phyloP scores from a whole-genome alignment of 53 echinoderm and acorn worm genomes.

The Paracentrotus lividus region DNA sequence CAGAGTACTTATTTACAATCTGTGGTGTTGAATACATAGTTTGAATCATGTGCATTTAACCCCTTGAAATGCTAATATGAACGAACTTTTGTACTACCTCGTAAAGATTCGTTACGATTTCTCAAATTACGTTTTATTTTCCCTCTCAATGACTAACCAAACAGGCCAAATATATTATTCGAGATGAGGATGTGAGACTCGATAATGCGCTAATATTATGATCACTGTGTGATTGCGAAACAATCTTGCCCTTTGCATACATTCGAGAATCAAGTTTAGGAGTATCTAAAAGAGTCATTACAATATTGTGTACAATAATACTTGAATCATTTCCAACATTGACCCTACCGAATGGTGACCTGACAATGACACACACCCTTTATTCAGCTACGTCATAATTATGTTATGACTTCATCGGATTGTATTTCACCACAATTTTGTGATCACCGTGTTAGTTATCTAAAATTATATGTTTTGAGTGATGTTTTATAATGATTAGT shows the following conservation, averaged over 20 bases:
- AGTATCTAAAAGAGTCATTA: neutral
- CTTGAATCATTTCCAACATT: neutral
- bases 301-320: no score
- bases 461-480: neutral
- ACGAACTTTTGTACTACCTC: conserved; percentile 35
- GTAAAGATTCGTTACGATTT: neutral
- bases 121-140: neutral
- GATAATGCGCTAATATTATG: neutral
- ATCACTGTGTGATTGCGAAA: conserved; percentile 35
- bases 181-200: neutral
- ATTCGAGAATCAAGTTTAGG: no score
- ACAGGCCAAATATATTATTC: neutral
- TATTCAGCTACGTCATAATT: neutral
- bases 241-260: neutral
- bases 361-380: neutral
- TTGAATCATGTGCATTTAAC: neutral
- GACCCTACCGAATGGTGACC: neutral
- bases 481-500: neutral
- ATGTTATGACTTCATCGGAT: neutral
- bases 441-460: neutral
- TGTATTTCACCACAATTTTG: neutral
- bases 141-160: neutral
- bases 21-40: neutral
- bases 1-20: no score
- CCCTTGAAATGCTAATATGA: neutral